These are phyloP conservation scores for Tortrix viridana DNA, from an alignment of 2,888 invertebrate species.

Conservation along the genomic window DNA sequence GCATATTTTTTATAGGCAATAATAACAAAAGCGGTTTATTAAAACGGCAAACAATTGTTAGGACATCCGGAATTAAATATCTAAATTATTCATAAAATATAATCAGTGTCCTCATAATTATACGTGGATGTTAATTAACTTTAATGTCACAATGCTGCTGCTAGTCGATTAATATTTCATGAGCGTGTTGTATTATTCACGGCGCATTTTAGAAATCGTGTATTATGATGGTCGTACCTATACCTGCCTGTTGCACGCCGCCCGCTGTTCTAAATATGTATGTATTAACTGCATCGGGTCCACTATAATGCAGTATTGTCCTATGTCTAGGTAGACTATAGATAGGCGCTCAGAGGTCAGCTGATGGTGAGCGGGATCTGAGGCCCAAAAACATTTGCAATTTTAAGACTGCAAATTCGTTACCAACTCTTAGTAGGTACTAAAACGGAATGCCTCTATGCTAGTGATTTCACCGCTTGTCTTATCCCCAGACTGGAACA, in stretches of 20 bases:
- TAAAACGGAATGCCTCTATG: too few species aligned
- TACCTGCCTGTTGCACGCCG: slow-evolving; percentile 27
- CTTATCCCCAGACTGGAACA: too few species aligned
- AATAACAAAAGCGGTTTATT: slow-evolving; percentile 72
- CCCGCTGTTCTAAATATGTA: slow-evolving; percentile 36
- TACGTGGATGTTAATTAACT: slow-evolving; percentile 65
- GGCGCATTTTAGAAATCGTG: slow-evolving; percentile 35
- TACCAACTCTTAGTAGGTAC: too few species aligned
- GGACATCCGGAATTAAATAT: slow-evolving; percentile 68
- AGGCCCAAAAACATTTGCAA: too few species aligned
- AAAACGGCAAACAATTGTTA: slow-evolving; percentile 71
- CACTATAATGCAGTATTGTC: too few species aligned
- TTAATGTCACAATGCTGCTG: slow-evolving; percentile 34
- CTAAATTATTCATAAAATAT: slow-evolving; percentile 79
- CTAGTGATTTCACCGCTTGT: too few species aligned
- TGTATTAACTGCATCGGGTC: too few species aligned
- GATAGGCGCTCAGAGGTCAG: too few species aligned
- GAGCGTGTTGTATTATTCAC: slow-evolving; percentile 38
- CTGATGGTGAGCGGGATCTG: too few species aligned
- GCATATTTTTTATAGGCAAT: slow-evolving; percentile 80
- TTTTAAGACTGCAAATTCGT: too few species aligned
- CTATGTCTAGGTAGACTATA: too few species aligned
- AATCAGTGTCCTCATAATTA: slow-evolving; percentile 72
- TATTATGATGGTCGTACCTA: slow-evolving; percentile 32
- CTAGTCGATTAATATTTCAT: slow-evolving; percentile 37